phyloP scores from a whole-genome alignment of 2,888 invertebrate species.

The Copidosoma aretas region DNA sequence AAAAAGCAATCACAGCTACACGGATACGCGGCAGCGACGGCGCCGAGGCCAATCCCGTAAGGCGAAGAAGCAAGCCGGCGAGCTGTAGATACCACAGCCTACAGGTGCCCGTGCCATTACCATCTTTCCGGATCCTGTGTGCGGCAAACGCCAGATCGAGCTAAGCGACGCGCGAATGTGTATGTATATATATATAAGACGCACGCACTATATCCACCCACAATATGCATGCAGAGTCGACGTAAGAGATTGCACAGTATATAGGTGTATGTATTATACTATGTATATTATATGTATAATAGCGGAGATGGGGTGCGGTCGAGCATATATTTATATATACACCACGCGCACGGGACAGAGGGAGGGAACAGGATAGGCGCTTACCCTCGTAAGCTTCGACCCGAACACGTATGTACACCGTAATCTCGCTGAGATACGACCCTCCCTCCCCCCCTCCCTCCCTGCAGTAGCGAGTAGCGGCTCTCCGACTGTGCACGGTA shows the following conservation, averaged over 20 bases:
- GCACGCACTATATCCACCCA: too few species aligned
- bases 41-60: background rate
- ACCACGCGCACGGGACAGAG: too few species aligned
- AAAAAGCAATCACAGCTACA: constrained; percentile 2
- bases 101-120: too few species aligned
- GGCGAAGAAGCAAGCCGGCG: too few species aligned
- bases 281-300: too few species aligned
- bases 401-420: constrained; percentile 42
- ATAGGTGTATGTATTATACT: too few species aligned
- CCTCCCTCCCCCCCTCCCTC: background rate
- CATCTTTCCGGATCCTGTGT: background rate
- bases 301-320: background rate
- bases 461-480: too few species aligned
- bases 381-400: constrained; percentile 45
- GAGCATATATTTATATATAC: constrained; percentile 5
- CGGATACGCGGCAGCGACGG: too few species aligned
- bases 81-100: too few species aligned
- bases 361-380: constrained; percentile 37
- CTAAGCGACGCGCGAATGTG: background rate
- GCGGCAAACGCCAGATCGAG: too few species aligned
- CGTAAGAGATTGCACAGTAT: constrained; percentile 18
- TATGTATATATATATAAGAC: too few species aligned
- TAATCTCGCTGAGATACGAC: constrained; percentile 48
- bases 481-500: too few species aligned
- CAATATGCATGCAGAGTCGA: background rate